Evolutionary conservation across 2,888 invertebrate genomes (phyloP).

Genomic region (Troilus luridus): DNA sequence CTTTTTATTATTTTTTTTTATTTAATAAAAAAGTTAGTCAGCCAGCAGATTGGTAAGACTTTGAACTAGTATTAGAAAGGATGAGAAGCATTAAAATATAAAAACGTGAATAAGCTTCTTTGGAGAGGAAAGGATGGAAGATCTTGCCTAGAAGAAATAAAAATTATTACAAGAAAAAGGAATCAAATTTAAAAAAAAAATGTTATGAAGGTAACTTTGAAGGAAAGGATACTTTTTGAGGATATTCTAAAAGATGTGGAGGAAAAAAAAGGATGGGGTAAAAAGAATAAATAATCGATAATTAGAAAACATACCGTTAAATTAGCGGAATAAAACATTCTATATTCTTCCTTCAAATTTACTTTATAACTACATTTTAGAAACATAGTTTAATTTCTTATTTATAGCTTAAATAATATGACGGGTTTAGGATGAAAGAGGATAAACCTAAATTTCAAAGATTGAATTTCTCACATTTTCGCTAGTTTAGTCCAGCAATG

Average conservation of each 20-base stretch:
- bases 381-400: too few relatives aligned
- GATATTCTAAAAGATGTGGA: neutral
- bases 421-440: too few relatives aligned
- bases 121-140: conserved; percentile 52
- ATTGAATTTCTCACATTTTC: too few relatives aligned
- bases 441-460: too few relatives aligned
- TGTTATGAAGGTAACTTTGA: conserved; percentile 1
- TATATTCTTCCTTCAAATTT: conserved; percentile 46
- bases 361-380: neutral
- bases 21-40: neutral
- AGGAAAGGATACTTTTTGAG: neutral
- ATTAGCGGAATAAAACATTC: neutral
- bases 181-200: conserved; percentile 7
- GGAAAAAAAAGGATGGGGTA: neutral
- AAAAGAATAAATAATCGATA: neutral
- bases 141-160: conserved; percentile 56
- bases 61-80: neutral
- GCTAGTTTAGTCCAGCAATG: too few relatives aligned
- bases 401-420: too few relatives aligned
- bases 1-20: neutral
- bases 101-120: conserved; percentile 54
- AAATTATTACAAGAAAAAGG: conserved; percentile 50
- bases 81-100: conserved; percentile 1
- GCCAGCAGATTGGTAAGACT: neutral
- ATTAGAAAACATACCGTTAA: neutral